Evolutionary conservation across 2,888 invertebrate species (phyloP).

Genomic region (Labia minor): DNA sequence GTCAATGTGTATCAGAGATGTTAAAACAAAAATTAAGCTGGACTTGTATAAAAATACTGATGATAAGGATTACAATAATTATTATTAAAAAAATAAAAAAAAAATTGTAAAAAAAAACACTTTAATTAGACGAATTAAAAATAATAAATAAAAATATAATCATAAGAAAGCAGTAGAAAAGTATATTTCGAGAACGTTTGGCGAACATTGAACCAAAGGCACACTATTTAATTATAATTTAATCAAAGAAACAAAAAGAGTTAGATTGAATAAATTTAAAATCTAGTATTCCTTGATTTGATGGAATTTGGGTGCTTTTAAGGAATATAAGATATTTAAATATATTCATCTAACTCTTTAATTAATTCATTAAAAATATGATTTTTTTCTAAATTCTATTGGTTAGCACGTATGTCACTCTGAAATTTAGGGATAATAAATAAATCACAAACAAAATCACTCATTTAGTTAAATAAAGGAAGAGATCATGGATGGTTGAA

Average conservation of each 20-base stretch:
- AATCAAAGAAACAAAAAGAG: not conserved
- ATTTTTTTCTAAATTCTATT: not conserved
- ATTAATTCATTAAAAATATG: too few relatives aligned
- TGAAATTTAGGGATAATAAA: conserved; percentile 19
- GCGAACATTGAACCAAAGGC: not conserved
- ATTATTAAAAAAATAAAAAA: not conserved
- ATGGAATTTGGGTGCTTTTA: conserved; percentile 26
- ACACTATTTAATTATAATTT: not conserved
- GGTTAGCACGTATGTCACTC: not conserved
- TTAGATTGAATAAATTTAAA: not conserved
- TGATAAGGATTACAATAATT: not conserved
- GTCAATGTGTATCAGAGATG: too few relatives aligned
- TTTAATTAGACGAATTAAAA: not conserved
- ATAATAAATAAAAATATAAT: not conserved
- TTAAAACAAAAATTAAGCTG: not conserved
- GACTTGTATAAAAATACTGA: not conserved
- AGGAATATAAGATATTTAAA: not conserved
- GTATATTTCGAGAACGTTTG: not conserved
- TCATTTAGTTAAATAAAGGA: conserved; percentile 13
- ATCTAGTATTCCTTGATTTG: conserved; percentile 17
- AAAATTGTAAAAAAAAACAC: too few relatives aligned
- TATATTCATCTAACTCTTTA: not conserved
- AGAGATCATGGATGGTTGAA: not conserved
- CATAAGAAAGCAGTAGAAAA: not conserved
- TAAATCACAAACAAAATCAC: conserved; percentile 23